Evolutionary conservation across 2,888 invertebrate species (phyloP).

Genomic region (Luperina nickerlii): DNA sequence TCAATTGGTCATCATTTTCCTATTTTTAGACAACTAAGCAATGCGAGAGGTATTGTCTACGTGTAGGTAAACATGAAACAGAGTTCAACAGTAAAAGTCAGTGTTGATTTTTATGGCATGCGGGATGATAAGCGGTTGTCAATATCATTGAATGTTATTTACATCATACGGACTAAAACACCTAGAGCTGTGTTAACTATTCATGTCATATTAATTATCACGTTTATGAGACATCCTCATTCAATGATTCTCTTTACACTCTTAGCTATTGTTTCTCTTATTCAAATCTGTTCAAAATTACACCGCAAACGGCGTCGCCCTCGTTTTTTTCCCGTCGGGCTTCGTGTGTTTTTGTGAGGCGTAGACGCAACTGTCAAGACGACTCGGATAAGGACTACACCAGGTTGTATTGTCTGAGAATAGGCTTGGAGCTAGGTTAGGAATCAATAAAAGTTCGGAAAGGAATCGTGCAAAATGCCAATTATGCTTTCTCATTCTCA

Average conservation of each 20-base stretch:
- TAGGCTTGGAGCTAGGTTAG: slow-evolving; percentile 42
- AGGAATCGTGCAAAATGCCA: neutral
- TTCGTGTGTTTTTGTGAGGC: slow-evolving; percentile 46
- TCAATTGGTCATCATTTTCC: neutral
- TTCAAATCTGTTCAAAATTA: slow-evolving; percentile 26
- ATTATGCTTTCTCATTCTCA: neutral
- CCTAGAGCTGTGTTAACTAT: neutral
- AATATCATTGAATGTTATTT: slow-evolving; percentile 20
- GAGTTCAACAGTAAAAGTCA: slow-evolving; percentile 7
- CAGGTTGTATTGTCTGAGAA: slow-evolving; percentile 38
- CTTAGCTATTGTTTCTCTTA: neutral
- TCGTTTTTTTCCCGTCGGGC: slow-evolving; percentile 40
- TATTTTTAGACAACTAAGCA: neutral
- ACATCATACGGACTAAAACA: neutral
- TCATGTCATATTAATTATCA: neutral
- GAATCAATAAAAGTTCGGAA: neutral
- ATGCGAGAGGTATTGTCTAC: neutral
- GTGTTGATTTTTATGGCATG: slow-evolving; percentile 45
- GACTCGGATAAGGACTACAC: slow-evolving; percentile 45
- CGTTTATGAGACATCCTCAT: neutral
- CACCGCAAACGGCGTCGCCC: slow-evolving; percentile 2
- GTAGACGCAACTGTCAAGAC: slow-evolving; percentile 60
- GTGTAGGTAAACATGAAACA: neutral
- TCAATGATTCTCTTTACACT: neutral
- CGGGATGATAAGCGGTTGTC: slow-evolving; percentile 47